Evolutionary conservation across 2,113 vertebrate species (phyloP).

Genomic region (Theropithecus gelada): DNA sequence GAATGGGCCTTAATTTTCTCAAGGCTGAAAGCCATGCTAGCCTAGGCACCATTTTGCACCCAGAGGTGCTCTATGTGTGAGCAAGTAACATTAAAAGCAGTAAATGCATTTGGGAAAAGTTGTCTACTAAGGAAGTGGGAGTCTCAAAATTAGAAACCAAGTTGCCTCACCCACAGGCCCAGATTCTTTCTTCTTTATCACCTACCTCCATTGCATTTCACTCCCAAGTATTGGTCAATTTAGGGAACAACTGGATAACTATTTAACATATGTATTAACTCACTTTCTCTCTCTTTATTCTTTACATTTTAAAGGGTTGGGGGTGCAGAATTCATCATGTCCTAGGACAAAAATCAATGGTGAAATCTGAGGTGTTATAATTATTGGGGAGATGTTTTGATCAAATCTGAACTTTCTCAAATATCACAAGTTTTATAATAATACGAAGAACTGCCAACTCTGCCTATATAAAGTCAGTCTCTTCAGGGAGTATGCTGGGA

Average conservation of each 20-base stretch:
- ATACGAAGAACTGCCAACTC: not conserved
- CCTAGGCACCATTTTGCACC: rapidly evolving
- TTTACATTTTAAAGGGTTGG: not conserved
- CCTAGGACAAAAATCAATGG: not conserved
- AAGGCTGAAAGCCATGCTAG: not conserved
- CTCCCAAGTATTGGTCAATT: not conserved
- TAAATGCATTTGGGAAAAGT: not conserved
- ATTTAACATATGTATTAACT: not conserved
- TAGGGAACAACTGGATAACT: not conserved
- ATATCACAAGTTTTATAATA: not conserved
- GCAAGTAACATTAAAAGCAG: not conserved
- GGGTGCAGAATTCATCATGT: not conserved
- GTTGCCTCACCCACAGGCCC: not conserved
- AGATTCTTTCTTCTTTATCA: not conserved
- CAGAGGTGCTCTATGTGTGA: not conserved
- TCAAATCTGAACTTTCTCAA: not conserved
- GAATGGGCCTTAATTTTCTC: not conserved
- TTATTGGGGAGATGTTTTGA: not conserved
- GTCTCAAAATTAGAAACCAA: not conserved
- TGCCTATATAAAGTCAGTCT: not conserved
- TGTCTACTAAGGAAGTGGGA: not conserved
- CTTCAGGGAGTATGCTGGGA: not conserved
- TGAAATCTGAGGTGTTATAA: not conserved
- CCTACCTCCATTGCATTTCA: not conserved
- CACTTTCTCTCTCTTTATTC: not conserved